Conservation (phyloP, 2,113 vertebrate species). For the Muntiacus reevesi region DNA sequence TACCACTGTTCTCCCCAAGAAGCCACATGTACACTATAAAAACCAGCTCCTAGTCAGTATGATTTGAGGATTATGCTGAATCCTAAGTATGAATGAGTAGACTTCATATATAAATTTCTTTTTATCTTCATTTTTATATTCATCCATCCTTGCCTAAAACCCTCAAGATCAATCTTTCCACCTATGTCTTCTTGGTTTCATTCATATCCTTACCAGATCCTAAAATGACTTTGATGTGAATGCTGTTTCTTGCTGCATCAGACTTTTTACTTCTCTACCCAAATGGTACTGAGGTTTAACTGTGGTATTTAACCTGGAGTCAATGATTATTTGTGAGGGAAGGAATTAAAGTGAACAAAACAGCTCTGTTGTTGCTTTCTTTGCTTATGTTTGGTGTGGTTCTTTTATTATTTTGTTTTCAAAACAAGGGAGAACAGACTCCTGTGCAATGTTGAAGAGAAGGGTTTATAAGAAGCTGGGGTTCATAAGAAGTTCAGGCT, state of each 20-base stretch:
- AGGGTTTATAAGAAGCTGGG: background rate
- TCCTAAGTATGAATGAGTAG: background rate
- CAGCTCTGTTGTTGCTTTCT: background rate
- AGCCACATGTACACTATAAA: background rate
- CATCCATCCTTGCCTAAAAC: background rate
- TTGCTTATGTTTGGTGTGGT: background rate
- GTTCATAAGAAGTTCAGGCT: background rate
- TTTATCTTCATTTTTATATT: background rate
- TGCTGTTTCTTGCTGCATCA: background rate
- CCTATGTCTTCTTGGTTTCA: background rate
- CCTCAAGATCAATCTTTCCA: background rate
- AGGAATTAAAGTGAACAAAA: background rate
- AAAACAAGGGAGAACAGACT: background rate
- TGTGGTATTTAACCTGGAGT: background rate
- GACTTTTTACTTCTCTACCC: background rate
- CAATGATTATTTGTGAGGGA: background rate
- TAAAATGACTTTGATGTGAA: background rate
- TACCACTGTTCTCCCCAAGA: no score
- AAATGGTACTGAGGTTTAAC: background rate
- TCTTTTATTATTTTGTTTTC: background rate
- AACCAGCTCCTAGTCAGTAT: background rate
- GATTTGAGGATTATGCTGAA: background rate
- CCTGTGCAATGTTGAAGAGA: background rate
- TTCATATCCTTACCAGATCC: background rate
- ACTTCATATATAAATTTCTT: background rate